phyloP scores from a whole-genome alignment of 1,140 invertebrate genomes.

The Drosophila takahashii region DNA sequence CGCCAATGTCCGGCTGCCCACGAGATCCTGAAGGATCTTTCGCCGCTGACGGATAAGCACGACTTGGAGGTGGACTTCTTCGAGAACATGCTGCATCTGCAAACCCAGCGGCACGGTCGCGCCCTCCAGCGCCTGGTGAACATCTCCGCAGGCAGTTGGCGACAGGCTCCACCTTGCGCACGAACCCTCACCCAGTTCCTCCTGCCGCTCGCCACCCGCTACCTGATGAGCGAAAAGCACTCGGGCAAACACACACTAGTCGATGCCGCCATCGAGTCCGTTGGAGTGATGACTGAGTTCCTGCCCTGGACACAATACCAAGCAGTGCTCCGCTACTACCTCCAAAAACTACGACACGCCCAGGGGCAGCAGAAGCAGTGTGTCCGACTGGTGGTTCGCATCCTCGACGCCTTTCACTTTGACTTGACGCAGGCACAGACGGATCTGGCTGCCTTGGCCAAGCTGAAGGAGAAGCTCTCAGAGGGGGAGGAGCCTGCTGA shows the following conservation, averaged over 20 bases:
- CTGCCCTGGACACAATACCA: slow-evolving; percentile 96
- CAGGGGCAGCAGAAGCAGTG: slow-evolving; percentile 92
- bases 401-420: slow-evolving; percentile 97
- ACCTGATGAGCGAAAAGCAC: slow-evolving; percentile 92
- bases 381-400: slow-evolving; percentile 91
- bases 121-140: slow-evolving; percentile 86
- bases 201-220: slow-evolving; percentile 92
- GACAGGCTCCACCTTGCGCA: slow-evolving; percentile 85
- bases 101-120: slow-evolving; percentile 92
- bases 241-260: slow-evolving; percentile 91
- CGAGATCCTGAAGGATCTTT: slow-evolving; percentile 91
- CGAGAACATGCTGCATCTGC: slow-evolving; percentile 95
- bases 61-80: slow-evolving; percentile 97
- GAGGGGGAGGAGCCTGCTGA: slow-evolving; percentile 46
- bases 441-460: slow-evolving; percentile 41
- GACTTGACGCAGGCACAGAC: slow-evolving; percentile 90
- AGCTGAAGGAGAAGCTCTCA: slow-evolving; percentile 34
- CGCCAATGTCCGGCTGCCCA: slow-evolving; percentile 90
- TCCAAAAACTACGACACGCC: slow-evolving; percentile 89
- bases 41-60: slow-evolving; percentile 88
- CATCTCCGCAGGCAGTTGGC: slow-evolving; percentile 56
- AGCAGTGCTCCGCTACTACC: slow-evolving; percentile 91
- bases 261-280: slow-evolving; percentile 92
- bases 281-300: slow-evolving; percentile 90
- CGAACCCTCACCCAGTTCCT: slow-evolving; percentile 93